Evolutionary conservation across 1,140 invertebrate species (phyloP).

Genomic region (Ips nitidus): DNA sequence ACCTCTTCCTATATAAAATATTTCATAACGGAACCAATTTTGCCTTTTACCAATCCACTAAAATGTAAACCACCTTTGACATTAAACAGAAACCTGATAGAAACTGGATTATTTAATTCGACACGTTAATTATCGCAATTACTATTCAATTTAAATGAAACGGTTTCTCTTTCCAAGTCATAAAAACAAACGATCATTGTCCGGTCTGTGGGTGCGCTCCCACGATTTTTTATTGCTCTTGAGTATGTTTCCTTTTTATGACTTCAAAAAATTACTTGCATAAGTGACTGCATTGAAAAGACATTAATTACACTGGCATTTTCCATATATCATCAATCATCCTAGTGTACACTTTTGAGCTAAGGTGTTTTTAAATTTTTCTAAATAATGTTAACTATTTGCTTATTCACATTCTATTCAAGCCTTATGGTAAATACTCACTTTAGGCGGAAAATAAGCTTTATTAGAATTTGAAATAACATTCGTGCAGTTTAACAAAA

Average conservation of each 20-base stretch:
- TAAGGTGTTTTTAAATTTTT: too few relatives aligned
- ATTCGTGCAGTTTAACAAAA: too few relatives aligned
- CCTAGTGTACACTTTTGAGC: too few relatives aligned
- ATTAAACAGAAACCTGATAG: slow-evolving; percentile 1
- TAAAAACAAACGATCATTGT: slow-evolving; percentile 17
- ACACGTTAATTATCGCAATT: slow-evolving; percentile 10
- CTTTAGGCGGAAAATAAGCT: too few relatives aligned
- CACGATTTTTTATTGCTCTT: slow-evolving; percentile 24
- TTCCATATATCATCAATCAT: neutral
- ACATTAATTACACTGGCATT: neutral
- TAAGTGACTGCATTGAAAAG: neutral
- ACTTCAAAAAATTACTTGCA: slow-evolving; percentile 6
- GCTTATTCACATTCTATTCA: too few relatives aligned
- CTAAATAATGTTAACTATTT: too few relatives aligned
- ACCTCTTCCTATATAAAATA: too few relatives aligned
- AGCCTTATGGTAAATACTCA: too few relatives aligned
- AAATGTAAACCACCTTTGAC: neutral
- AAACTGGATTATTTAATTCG: slow-evolving; percentile 13
- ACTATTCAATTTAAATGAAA: slow-evolving; percentile 20
- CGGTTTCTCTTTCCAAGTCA: slow-evolving; percentile 13
- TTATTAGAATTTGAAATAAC: too few relatives aligned
- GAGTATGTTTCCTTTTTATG: slow-evolving; percentile 7
- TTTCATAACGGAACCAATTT: too few relatives aligned
- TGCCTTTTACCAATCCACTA: too few relatives aligned
- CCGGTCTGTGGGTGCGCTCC: slow-evolving; percentile 16